Evolutionary conservation across 2,113 vertebrate genomes (phyloP).

Genomic region (Xiphophorus hellerii): DNA sequence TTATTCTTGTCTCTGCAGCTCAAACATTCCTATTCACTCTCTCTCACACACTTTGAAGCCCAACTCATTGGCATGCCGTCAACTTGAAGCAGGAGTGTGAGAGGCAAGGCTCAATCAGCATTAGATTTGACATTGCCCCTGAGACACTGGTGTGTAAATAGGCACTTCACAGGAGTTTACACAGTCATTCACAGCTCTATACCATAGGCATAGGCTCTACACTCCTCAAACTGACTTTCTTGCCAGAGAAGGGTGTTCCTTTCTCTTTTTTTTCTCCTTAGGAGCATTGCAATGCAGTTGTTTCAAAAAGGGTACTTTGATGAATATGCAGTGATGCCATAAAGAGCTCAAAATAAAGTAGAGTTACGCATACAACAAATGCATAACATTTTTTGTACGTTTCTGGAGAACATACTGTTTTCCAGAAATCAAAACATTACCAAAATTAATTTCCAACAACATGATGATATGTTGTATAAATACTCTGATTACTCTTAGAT

Average conservation of each 20-base stretch:
- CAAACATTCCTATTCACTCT: conserved; percentile 3
- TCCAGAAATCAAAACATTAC: too few species aligned
- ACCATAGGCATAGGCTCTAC: conserved; percentile 4
- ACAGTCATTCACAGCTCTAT: conserved; percentile 43
- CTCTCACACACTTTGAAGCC: conserved; percentile 35
- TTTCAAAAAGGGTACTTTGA: conserved; percentile 15
- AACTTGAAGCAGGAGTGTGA: conserved; percentile 18
- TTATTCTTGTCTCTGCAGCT: background rate
- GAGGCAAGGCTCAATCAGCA: conserved; percentile 38
- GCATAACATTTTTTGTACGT: too few species aligned
- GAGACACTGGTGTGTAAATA: conserved; percentile 62
- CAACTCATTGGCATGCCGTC: conserved; percentile 51
- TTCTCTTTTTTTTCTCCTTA: background rate
- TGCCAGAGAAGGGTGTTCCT: background rate
- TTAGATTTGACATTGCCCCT: conserved; percentile 50
- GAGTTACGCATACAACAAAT: too few species aligned
- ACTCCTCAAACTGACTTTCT: conserved; percentile 35
- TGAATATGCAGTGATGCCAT: background rate
- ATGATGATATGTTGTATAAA: too few species aligned
- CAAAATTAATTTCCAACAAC: too few species aligned
- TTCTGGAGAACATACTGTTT: too few species aligned
- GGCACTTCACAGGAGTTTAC: conserved; percentile 52
- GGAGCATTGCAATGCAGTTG: background rate
- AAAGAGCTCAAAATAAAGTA: background rate
- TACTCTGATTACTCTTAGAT: too few species aligned